Percentiles rank a stretch among this genome's conserved stretches.
Evolutionary conservation across 2,797 vertebrate species (phyloP).

Genomic region (Apodemus agrarius): DNA sequence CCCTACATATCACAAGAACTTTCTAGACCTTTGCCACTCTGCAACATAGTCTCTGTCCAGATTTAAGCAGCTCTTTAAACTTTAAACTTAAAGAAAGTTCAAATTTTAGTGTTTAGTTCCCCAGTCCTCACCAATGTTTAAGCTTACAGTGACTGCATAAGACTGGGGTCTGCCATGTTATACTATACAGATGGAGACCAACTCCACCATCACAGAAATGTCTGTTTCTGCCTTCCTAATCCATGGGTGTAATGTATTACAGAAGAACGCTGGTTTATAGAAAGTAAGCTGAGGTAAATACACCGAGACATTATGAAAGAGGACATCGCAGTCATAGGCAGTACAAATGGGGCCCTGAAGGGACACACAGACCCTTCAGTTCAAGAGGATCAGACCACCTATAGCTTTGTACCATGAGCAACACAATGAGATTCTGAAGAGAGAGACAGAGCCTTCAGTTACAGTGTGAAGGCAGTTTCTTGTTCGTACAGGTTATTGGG

Average conservation of each 20-base stretch:
- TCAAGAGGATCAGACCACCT: not conserved
- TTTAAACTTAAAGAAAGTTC: conserved; percentile 3
- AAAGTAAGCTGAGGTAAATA: not conserved
- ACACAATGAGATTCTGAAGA: not conserved
- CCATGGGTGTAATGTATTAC: too few species aligned
- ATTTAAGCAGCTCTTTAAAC: not conserved
- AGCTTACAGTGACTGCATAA: not conserved
- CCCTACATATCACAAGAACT: not conserved
- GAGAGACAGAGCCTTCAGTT: not conserved
- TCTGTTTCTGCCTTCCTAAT: not conserved
- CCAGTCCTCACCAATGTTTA: not conserved
- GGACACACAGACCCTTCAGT: not conserved
- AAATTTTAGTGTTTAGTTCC: not conserved
- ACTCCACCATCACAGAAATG: not conserved
- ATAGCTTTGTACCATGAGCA: not conserved
- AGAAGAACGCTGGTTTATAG: not conserved
- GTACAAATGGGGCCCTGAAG: not conserved
- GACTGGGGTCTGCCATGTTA: not conserved
- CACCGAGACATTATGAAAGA: not conserved
- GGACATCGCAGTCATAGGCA: not conserved
- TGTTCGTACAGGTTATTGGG: not conserved
- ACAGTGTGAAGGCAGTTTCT: not conserved
- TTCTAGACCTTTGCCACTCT: not conserved
- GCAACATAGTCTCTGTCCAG: not conserved
- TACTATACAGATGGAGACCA: not conserved